Base-by-base conservation (phyloP, 2,888 invertebrate species). In the Lordiphosa andalusiaca region DNA sequence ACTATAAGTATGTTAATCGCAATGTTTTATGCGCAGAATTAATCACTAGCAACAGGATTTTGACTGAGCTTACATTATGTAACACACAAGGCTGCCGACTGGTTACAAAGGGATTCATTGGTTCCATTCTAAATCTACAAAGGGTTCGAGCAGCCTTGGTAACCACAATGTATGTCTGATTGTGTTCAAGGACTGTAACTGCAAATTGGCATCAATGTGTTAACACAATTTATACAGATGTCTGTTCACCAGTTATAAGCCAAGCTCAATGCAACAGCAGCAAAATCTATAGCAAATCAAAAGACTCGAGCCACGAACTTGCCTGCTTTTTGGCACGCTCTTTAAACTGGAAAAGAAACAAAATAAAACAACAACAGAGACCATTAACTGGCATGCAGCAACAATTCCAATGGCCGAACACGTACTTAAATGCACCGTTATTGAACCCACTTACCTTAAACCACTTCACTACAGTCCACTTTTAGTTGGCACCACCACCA, bases 381-480 rank as follows among this genome's bases (percentile, higher is more conserved):
- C 36, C 9, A 46, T 30, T 30, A 30, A 30, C 30, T 30, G 30
- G 30, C 30, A 30, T 30, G 7, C 23, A 12, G 41, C 10, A 52
- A 53, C 46, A 39, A 51, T 49, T 49, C 38, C 19, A 16, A 38
- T 19, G 36, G 35, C 19, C 49, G 35, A 58, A 54, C 71, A 71
- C 73, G 76, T 75, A 80, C 69, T 56, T 67, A 57, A 76, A 77
- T 81, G 81, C 77, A 81, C 77, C 74, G 77, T 77, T 77, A 77
- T 80, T 76, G 76, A 80, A 73, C 80, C 76, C 71, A 76, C 62
- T 72, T 72, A 64, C 59, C 42, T 46, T 55, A 63, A 49, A 59
- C 62, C 58, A 71, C 56, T 71, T 58, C 16, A 35, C 19, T 36
- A 23, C 23, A 21, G n/a, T 13, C 19, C 30, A 16, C 16, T 38